A percentile compares a stretch with the other conserved stretches of the same genome.
These are phyloP conservation scores for Ormyrus labotus DNA, from an alignment of 2,888 invertebrate species.

Conservation along the genomic window DNA sequence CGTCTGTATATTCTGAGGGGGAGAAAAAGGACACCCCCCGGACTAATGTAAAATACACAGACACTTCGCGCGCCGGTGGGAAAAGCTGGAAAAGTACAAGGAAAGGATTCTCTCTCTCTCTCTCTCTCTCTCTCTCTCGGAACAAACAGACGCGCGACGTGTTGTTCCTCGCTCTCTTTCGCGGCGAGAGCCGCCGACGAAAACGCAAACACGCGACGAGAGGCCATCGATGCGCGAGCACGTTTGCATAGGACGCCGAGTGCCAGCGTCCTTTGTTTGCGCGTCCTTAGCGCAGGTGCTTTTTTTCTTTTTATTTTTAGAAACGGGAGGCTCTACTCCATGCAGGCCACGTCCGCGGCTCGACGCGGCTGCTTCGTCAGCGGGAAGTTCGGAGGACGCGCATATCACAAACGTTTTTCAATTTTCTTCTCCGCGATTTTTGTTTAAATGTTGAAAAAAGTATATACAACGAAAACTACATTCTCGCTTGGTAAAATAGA, in stretches of 20 bases:
- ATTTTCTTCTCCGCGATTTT: no score
- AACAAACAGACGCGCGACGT: no score
- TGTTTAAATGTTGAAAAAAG: no score
- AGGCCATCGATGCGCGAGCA: not conserved
- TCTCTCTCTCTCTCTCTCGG: no score
- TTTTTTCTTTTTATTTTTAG: slow-evolving; percentile 6
- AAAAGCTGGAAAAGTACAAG: not conserved
- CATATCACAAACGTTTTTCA: no score
- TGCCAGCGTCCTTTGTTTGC: slow-evolving; percentile 48
- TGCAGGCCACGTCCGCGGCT: no score
- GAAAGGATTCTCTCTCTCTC: not conserved
- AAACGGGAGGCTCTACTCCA: no score
- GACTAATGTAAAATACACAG: not conserved
- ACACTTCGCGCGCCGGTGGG: not conserved
- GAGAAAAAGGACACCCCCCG: not conserved
- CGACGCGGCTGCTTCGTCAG: no score
- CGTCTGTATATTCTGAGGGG: slow-evolving; percentile 7
- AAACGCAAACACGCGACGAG: slow-evolving; percentile 23
- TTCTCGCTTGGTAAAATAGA: no score
- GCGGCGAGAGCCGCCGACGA: not conserved
- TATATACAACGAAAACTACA: no score
- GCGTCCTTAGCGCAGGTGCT: slow-evolving; percentile 46
- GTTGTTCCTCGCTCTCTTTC: not conserved
- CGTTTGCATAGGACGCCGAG: slow-evolving; percentile 48
- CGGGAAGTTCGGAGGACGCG: no score